Percentiles rank a stretch among this genome's conserved stretches.
phyloP scores from a whole-genome alignment of 2,797 vertebrate genomes.

The Liasis olivaceus region DNA sequence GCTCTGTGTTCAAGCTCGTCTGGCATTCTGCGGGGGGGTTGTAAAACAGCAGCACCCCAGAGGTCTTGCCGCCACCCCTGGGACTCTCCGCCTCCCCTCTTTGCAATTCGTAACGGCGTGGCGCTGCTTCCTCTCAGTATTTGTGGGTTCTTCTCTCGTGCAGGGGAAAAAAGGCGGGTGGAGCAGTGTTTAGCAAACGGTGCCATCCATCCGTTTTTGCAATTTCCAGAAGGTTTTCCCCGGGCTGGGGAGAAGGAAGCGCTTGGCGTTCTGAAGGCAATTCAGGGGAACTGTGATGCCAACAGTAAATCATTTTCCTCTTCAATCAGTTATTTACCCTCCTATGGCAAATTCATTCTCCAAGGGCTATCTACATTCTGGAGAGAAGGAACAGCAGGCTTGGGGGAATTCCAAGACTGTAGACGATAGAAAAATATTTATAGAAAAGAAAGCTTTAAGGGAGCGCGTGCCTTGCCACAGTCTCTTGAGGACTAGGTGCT shows the following conservation, averaged over 20 bases:
- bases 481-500: not conserved
- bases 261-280: not conserved
- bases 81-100: not conserved
- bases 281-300: not conserved
- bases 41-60: not conserved
- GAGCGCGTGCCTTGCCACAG: not conserved
- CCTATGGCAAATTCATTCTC: not conserved
- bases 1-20: not conserved
- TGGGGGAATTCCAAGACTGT: not conserved
- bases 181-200: not conserved
- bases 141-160: too few species aligned
- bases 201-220: not conserved
- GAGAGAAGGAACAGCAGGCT: not conserved
- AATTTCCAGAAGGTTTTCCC: too few species aligned
- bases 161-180: not conserved
- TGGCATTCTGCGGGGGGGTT: not conserved
- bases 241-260: not conserved
- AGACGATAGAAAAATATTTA: not conserved
- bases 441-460: not conserved
- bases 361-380: not conserved
- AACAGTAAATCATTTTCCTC: not conserved
- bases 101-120: too few species aligned
- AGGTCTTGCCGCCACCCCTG: not conserved
- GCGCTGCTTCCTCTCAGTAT: not conserved
- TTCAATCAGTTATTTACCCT: not conserved